These are phyloP conservation scores for Callinectes sapidus DNA, from an alignment of 2,888 invertebrate species.

Conservation along the genomic window DNA sequence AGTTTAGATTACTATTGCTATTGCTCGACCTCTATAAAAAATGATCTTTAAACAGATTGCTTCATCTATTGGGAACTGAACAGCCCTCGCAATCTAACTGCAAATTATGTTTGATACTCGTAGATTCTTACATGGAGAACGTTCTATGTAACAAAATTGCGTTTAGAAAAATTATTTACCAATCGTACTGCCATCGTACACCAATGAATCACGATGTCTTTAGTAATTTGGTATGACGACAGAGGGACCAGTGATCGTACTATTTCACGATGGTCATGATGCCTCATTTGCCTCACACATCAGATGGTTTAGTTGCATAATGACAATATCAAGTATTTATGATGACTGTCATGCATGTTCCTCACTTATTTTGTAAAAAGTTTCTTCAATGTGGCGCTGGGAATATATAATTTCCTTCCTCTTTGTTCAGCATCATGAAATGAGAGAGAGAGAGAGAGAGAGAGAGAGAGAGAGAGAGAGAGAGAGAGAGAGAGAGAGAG, in stretches of 20 bases:
- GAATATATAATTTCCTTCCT: not conserved
- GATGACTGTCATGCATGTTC: not conserved
- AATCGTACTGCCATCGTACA: no score
- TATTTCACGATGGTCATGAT: not conserved
- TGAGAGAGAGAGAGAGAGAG: no score
- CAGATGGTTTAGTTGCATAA: not conserved
- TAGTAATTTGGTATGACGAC: not conserved
- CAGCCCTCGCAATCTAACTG: not conserved
- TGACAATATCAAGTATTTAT: not conserved
- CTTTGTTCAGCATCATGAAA: not conserved
- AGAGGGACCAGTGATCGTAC: not conserved
- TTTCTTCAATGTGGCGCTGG: not conserved
- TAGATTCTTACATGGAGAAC: not conserved
- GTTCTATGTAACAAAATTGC: no score
- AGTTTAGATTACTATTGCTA: not conserved
- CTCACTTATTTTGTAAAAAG: not conserved
- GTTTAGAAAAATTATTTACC: no score
- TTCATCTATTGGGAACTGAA: not conserved
- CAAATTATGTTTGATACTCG: not conserved
- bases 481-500: constrained; percentile 39
- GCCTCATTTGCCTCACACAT: not conserved
- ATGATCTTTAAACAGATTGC: not conserved
- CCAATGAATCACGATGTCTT: no score
- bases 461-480: constrained; percentile 43
- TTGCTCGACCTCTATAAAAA: not conserved